phyloP scores from a whole-genome alignment of 2,797 vertebrate species.

The Adrianichthys oophorus region DNA sequence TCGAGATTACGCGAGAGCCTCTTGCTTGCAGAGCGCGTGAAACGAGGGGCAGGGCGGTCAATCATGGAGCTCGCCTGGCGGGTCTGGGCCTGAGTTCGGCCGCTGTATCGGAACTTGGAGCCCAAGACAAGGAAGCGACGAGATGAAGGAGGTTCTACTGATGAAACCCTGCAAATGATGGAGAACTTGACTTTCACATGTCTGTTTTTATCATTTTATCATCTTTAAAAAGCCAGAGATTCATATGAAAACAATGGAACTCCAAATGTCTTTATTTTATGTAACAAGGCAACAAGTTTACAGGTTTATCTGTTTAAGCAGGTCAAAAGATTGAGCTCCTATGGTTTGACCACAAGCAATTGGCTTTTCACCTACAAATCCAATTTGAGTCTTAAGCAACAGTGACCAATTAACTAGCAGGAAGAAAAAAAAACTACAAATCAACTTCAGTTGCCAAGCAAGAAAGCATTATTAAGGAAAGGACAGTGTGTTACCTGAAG shows the following conservation, averaged over 20 bases:
- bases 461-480: neutral
- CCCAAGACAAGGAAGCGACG: slow-evolving; percentile 88
- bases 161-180: slow-evolving; percentile 79
- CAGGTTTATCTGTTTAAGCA: slow-evolving; percentile 17
- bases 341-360: neutral
- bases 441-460: slow-evolving; percentile 36
- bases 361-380: slow-evolving; percentile 17
- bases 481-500: slow-evolving; percentile 86
- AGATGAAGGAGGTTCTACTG: slow-evolving; percentile 88
- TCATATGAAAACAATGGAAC: neutral
- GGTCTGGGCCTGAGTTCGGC: slow-evolving; percentile 92
- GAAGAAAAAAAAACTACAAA: slow-evolving; percentile 6
- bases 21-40: slow-evolving; percentile 91
- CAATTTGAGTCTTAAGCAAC: slow-evolving; percentile 24
- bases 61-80: slow-evolving; percentile 92
- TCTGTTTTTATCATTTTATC: slow-evolving; percentile 1
- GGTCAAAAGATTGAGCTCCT: slow-evolving; percentile 4
- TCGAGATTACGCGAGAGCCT: slow-evolving; percentile 89
- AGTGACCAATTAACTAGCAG: slow-evolving; percentile 46
- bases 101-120: slow-evolving; percentile 94
- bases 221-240: neutral
- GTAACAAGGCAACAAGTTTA: slow-evolving; percentile 23
- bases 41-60: slow-evolving; percentile 88
- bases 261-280: slow-evolving; percentile 11
- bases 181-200: neutral